Evolutionary conservation across 2,113 vertebrate species (phyloP), one percentile per base, ranked within the genome.

Genomic region (Corvus hawaiiensis): DNA sequence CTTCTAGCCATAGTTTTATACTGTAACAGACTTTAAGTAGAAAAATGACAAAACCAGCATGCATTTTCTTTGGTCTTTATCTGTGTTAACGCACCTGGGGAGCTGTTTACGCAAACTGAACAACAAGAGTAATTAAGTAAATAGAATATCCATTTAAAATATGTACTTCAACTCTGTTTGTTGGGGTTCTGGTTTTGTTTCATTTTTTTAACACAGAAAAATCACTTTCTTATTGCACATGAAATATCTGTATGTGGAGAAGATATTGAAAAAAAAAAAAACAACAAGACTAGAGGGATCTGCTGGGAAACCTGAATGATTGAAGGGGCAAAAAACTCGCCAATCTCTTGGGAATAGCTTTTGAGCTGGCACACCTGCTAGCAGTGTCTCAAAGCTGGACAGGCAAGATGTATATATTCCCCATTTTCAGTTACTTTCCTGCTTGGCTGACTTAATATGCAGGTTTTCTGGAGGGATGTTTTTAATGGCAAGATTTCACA

Each of bases 401-500:
- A 79, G 48, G 16, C 51, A 74, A 94, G 52, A 71, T 61, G 15
- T 37, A 55, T 20, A 67, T 59, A 77, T 52, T 73, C 35, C 33
- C 17, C 23, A 8, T 62, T 89, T 93, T 85, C 44, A 44, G n/a
- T 72, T 51, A 9, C 62, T 90, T 96, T 90, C 84, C 68, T 93
- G 28, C 30, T 54, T 92, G 39, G 24, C 44, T 92, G 49, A 56
- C 66, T 93, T 88, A 83, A 39, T 64, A 22, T 9, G 32, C 87
- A 89, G 71, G 75, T 94, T 93, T 93, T 93, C 67, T 48, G 64
- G 41, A 73, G 30, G 67, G 87, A 89, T 58, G 74, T 91, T 95
- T 89, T 97, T 84, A 93, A 88, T 67, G 79, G 76, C 92, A 93
- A 58, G 41, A 84, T 93, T 97, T 97, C 83, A 91, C 86, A 84